These are phyloP conservation scores for Pomatostomus ruficeps DNA, from an alignment of 2,113 vertebrate species.

Conservation along the genomic window DNA sequence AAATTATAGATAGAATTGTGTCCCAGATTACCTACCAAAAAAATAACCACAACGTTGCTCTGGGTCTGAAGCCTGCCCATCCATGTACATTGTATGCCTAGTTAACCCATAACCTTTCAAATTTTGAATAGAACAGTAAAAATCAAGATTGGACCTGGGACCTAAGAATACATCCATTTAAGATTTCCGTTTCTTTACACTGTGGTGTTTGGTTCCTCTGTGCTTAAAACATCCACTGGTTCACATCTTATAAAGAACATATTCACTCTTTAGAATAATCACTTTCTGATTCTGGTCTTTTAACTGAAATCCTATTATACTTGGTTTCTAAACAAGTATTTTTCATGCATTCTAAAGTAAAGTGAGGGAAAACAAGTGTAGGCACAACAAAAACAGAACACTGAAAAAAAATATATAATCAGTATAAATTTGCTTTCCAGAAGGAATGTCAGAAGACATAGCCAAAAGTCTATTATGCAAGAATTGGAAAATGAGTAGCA, in stretches of 20 bases:
- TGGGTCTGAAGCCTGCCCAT: neutral
- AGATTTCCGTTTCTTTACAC: neutral
- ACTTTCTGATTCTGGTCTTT: neutral
- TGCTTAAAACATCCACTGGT: neutral
- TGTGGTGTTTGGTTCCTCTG: neutral
- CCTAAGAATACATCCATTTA: neutral
- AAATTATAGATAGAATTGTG: neutral
- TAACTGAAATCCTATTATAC: neutral
- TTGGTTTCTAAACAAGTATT: slow-evolving; percentile 21
- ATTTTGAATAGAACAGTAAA: neutral
- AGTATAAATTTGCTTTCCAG: slow-evolving; percentile 12
- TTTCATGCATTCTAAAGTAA: neutral
- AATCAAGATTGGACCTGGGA: neutral
- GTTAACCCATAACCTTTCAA: neutral
- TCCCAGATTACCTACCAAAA: neutral
- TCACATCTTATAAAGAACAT: neutral
- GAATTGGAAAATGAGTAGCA: slow-evolving; percentile 1
- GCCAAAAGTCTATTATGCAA: neutral
- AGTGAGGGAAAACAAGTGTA: neutral
- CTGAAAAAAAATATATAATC: neutral
- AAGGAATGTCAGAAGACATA: neutral
- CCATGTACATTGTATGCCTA: neutral
- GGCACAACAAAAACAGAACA: neutral
- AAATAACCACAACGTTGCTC: too few species aligned
- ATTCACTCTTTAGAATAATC: slow-evolving; percentile 1